A percentile compares a stretch with the other conserved stretches of the same genome.
Evolutionary conservation across 2,797 vertebrate genomes (phyloP).

Genomic region (Chrysocyon brachyurus): DNA sequence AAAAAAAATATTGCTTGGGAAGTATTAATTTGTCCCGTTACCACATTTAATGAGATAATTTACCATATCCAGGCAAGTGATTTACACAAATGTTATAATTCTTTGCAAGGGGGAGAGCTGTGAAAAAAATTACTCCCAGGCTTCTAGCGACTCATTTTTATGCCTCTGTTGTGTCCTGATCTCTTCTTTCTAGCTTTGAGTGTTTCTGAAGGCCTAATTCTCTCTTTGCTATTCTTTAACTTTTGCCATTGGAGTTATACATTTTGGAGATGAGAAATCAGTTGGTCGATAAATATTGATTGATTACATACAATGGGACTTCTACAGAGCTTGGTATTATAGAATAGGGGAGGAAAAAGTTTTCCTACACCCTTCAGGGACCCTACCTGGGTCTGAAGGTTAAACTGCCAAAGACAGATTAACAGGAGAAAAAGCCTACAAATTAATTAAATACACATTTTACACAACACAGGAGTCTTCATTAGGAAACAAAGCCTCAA

Average conservation of each 20-base stretch:
- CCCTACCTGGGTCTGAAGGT: background rate
- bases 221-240: background rate
- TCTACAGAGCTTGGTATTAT: background rate
- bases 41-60: background rate
- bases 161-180: background rate
- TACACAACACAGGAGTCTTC: background rate
- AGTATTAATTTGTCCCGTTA: background rate
- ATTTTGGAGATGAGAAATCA: slow-evolving; percentile 25
- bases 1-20: background rate
- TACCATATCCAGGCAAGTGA: background rate
- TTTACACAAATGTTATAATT: slow-evolving; percentile 7
- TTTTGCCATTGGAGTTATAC: background rate
- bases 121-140: background rate
- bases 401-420: background rate
- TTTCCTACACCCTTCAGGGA: background rate
- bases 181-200: background rate
- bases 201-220: background rate
- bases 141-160: background rate
- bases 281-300: slow-evolving; percentile 4
- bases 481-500: background rate
- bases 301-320: background rate
- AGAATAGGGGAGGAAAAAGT: background rate
- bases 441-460: background rate
- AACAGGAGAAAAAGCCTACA: background rate
- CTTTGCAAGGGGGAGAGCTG: background rate